A percentile compares a stretch with the other conserved stretches of the same genome.
These are phyloP conservation scores for Brassicogethes aeneus DNA, from an alignment of 2,888 invertebrate species.

Conservation along the genomic window DNA sequence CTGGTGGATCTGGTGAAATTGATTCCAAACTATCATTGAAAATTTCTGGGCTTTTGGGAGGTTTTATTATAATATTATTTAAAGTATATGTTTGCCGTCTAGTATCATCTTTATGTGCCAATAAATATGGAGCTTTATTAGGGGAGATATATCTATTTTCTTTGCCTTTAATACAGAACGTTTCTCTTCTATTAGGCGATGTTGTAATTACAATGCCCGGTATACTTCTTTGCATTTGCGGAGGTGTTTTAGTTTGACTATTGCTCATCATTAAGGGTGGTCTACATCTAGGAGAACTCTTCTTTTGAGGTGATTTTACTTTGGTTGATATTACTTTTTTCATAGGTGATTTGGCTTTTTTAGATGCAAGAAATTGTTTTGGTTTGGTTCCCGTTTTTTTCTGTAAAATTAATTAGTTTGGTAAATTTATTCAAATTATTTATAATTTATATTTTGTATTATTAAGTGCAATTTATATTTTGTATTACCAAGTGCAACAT, in stretches of 20 bases:
- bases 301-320: constrained; percentile 12
- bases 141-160: constrained; percentile 5
- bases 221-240: background rate
- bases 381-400: constrained; percentile 9
- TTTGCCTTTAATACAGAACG: constrained; percentile 2
- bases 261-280: too few relatives aligned
- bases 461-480: too few relatives aligned
- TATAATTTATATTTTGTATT: too few relatives aligned
- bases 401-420: too few relatives aligned
- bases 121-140: too few relatives aligned
- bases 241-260: too few relatives aligned
- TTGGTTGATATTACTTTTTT: constrained; percentile 13
- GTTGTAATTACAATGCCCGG: background rate
- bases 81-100: too few relatives aligned
- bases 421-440: too few relatives aligned
- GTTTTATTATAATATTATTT: background rate
- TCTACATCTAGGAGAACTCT: constrained; percentile 8
- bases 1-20: constrained; percentile 1
- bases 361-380: constrained; percentile 6
- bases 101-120: too few relatives aligned
- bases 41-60: background rate
- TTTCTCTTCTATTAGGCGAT: background rate
- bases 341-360: constrained; percentile 1
- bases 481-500: too few relatives aligned
- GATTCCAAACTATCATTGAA: constrained; percentile 7